Percentiles rank a stretch among this genome's conserved stretches.
These are phyloP conservation scores for Sabatieria punctata DNA, from an alignment of 2,888 invertebrate species.

Conservation along the genomic window DNA sequence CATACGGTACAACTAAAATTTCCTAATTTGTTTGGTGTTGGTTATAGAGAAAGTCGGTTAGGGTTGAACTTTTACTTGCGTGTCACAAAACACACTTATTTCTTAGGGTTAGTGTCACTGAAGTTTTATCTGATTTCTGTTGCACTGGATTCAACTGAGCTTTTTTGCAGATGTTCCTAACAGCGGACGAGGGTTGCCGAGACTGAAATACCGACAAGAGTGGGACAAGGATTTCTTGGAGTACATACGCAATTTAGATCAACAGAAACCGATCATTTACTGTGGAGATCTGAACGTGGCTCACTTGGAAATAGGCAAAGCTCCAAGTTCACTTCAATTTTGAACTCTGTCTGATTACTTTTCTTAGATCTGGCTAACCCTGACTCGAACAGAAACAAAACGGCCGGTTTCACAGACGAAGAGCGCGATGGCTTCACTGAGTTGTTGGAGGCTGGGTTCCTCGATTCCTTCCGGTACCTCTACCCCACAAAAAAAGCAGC, in stretches of 20 bases:
- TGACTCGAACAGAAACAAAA: slow-evolving; percentile 62
- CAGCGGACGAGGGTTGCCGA: slow-evolving; percentile 68
- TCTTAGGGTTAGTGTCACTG: not conserved
- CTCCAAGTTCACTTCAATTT: slow-evolving; percentile 13
- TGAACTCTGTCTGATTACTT: not conserved
- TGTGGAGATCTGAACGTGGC: slow-evolving; percentile 96
- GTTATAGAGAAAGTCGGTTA: too few species aligned
- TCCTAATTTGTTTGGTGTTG: too few species aligned
- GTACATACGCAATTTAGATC: slow-evolving; percentile 60
- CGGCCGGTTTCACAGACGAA: slow-evolving; percentile 85
- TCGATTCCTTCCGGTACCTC: slow-evolving; percentile 68
- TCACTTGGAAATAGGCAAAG: slow-evolving; percentile 71
- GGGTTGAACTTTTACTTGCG: too few species aligned
- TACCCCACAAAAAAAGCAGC: slow-evolving; percentile 63
- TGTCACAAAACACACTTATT: slow-evolving; percentile 1
- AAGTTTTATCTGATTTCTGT: not conserved
- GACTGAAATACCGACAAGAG: slow-evolving; percentile 63
- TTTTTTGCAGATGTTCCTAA: slow-evolving; percentile 63
- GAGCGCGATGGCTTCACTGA: slow-evolving; percentile 79
- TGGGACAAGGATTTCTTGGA: slow-evolving; percentile 72
- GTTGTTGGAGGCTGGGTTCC: slow-evolving; percentile 56
- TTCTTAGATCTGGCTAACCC: slow-evolving; percentile 63
- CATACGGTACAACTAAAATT: too few species aligned
- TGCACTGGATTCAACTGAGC: not conserved
- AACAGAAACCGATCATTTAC: slow-evolving; percentile 76